Conservation (phyloP, 1,140 invertebrate species). For the Agrypnia vestita region DNA sequence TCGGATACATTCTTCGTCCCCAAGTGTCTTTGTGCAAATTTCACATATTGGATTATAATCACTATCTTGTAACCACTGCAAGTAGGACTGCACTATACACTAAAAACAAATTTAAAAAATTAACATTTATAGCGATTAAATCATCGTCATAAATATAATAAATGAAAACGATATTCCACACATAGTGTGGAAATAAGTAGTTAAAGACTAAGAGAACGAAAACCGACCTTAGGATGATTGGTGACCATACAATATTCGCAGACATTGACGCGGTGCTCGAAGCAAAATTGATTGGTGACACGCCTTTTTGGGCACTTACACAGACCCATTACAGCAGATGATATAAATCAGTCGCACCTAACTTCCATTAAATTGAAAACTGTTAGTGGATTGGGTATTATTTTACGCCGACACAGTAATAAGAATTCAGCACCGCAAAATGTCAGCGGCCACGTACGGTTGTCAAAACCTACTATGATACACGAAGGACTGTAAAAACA, state of each 20-base stretch:
- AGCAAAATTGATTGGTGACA: conserved; percentile 98
- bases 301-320: conserved; percentile 97
- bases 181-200: no score
- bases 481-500: no score
- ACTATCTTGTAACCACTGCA: conserved; percentile 97
- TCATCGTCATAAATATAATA: no score
- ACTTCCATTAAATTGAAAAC: conserved; percentile 36
- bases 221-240: conserved; percentile 90
- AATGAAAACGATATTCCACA: no score
- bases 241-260: conserved; percentile 98
- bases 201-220: background rate
- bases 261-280: conserved; percentile 98
- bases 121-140: no score
- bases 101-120: conserved; percentile 70
- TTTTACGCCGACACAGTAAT: conserved; percentile 16
- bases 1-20: conserved; percentile 89
- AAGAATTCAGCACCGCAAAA: conserved; percentile 31
- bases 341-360: background rate
- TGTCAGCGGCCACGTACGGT: conserved; percentile 58
- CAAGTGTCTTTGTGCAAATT: conserved; percentile 87
- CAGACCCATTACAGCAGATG: conserved; percentile 85
- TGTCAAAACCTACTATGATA: conserved; percentile 27
- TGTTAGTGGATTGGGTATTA: conserved; percentile 24
- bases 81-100: conserved; percentile 98
- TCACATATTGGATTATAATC: conserved; percentile 94